Conservation (phyloP, 2,888 invertebrate species). For the Clepsis dumicolana region DNA sequence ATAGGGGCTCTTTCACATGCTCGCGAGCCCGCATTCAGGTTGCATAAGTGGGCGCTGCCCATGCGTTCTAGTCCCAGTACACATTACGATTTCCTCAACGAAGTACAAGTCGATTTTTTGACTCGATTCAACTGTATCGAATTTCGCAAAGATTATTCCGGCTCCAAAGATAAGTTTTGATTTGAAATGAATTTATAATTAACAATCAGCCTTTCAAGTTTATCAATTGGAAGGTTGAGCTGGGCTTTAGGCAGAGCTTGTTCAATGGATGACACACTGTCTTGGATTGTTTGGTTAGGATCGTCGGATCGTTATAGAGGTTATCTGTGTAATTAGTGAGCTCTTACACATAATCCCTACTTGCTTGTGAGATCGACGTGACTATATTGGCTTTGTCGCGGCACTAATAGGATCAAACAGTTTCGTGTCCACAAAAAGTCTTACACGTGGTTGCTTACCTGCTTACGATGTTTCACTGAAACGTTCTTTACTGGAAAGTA, state of each 20-base stretch:
- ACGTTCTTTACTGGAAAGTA: neutral
- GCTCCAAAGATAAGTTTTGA: neutral
- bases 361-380: conserved; percentile 68
- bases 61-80: conserved; percentile 64
- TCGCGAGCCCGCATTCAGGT: conserved; percentile 55
- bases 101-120: conserved; percentile 30
- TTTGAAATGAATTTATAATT: conserved; percentile 22
- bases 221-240: conserved; percentile 28
- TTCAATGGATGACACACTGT: conserved; percentile 54
- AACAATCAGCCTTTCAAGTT: conserved; percentile 24
- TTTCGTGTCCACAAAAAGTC: conserved; percentile 27
- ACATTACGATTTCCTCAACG: conserved; percentile 59
- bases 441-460: conserved; percentile 11
- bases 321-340: conserved; percentile 79
- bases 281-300: conserved; percentile 77
- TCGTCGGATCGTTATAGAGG: conserved; percentile 71
- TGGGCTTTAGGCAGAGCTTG: conserved; percentile 55
- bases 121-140: neutral
- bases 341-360: conserved; percentile 76
- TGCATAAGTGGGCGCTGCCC: conserved; percentile 54
- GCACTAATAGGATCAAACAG: conserved; percentile 40
- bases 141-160: neutral
- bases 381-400: conserved; percentile 60
- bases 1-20: conserved; percentile 49
- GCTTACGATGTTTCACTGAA: neutral